Evolutionary conservation across 2,113 vertebrate species (phyloP).

Genomic region (Aix galericulata): DNA sequence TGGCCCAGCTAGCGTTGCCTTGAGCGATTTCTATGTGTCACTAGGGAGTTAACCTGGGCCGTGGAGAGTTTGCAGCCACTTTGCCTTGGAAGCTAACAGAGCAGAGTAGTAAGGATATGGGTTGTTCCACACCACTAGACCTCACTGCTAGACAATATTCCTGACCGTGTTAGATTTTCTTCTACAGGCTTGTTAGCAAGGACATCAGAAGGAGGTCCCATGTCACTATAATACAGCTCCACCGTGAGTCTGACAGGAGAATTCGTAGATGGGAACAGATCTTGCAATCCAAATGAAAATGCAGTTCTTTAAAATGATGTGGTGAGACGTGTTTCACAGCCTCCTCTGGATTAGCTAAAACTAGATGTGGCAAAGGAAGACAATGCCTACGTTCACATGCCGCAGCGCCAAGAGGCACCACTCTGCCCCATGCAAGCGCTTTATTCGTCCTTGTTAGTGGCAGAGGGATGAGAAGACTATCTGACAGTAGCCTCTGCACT

Average conservation of each 20-base stretch:
- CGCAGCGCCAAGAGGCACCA: slow-evolving; percentile 25
- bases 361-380: slow-evolving; percentile 39
- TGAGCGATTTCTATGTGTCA: not conserved
- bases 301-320: slow-evolving; percentile 6
- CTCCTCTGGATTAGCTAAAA: slow-evolving; percentile 43
- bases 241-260: not conserved
- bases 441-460: slow-evolving; percentile 51
- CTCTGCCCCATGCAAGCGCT: not conserved
- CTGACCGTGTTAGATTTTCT: not conserved
- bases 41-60: not conserved
- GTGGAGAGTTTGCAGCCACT: not conserved
- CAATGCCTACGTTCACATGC: not conserved
- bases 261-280: not conserved
- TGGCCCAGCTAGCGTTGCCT: not conserved
- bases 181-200: not conserved
- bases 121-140: not conserved
- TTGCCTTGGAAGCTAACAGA: not conserved
- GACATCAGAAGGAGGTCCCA: not conserved
- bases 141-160: not conserved
- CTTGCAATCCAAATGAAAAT: slow-evolving; percentile 22
- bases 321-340: not conserved
- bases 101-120: not conserved
- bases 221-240: not conserved
- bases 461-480: slow-evolving; percentile 20
- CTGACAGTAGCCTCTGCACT: slow-evolving; percentile 61